Conservation (phyloP, 2,113 vertebrate genomes). For the Gymnocephalus cernua region DNA sequence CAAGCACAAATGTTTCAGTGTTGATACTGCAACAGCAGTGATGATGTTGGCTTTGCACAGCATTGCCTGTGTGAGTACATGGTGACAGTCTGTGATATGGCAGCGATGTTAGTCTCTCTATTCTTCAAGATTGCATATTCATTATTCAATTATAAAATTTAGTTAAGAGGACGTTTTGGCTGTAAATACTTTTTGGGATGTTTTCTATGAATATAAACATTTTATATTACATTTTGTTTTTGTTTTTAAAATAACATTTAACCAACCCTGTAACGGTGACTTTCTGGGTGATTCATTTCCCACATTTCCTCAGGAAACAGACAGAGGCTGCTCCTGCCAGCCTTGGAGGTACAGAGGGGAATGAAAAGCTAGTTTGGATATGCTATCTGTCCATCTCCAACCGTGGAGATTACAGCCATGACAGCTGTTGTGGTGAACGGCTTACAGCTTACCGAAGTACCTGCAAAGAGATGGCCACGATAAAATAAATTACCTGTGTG, state of each 20-base stretch:
- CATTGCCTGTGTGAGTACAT: conserved; percentile 25
- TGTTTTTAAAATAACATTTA: conserved; percentile 3
- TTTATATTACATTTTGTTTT: not conserved
- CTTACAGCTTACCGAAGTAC: conserved; percentile 82
- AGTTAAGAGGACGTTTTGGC: not conserved
- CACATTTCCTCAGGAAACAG: conserved; percentile 49
- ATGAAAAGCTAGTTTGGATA: conserved; percentile 75
- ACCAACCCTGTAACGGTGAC: not conserved
- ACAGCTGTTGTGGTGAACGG: conserved; percentile 80
- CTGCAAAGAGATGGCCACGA: conserved; percentile 78
- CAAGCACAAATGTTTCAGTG: conserved; percentile 49
- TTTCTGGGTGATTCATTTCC: conserved; percentile 37
- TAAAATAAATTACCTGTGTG: conserved; percentile 86
- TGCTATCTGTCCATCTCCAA: conserved; percentile 80
- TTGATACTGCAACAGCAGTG: conserved; percentile 25
- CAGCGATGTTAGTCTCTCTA: conserved; percentile 11
- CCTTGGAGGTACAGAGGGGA: conserved; percentile 53
- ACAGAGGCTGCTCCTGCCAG: conserved; percentile 39
- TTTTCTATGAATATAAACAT: not conserved
- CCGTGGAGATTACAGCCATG: conserved; percentile 79
- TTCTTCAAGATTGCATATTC: not conserved
- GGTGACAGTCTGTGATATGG: conserved; percentile 18
- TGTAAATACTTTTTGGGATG: not conserved
- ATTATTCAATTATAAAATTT: not conserved
- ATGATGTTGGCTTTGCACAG: conserved; percentile 45